Base-by-base conservation (phyloP, 2,888 invertebrate species). In the Proisotoma minuta region DNA sequence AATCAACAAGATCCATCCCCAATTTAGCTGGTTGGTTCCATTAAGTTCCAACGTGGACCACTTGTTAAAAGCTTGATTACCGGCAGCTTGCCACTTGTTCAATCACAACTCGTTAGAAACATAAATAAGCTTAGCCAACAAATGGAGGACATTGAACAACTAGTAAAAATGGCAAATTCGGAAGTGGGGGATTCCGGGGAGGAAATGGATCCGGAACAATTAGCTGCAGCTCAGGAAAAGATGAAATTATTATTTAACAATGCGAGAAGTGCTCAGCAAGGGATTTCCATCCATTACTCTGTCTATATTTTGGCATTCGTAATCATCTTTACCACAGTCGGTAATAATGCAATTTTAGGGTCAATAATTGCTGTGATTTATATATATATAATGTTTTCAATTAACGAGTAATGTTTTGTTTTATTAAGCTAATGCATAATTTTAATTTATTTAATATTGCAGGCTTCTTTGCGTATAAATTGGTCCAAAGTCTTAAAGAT, bases 401-500 rank as follows among this genome's bases (percentile, higher is more conserved):
- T n/a, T n/a, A n/a, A n/a, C n/a, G 34, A 10, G 34, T 34, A 34
- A 34, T 10, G 34, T 34, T 34, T 34, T 5, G 20, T 20, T 47
- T 5, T n/a, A n/a, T n/a, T n/a, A n/a, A n/a, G n/a, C n/a, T n/a
- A n/a, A n/a, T n/a, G n/a, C n/a, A n/a, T n/a, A n/a, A n/a, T n/a
- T n/a, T n/a, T n/a, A n/a, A 54, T 66, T 69, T 73, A 69, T 75
- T 75, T n/a, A n/a, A n/a, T 75, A 68, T 63, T 85, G 8, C 84
- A 92, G 92, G 86, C 65, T 89, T 91, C 80, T 89, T 92, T 79
- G 87, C 88, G 66, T 91, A 89, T 81, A 91, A 89, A 78, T 81
- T 93, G 57, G 88, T 89, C 80, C 86, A 85, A 78, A 88, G 88
- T 59, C 80, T 91, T 72, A 84, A 84, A 73, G 89, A 89, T 26